A percentile compares a stretch with the other conserved stretches of the same genome.
phyloP scores from a whole-genome alignment of 2,888 invertebrate species.

The Seira ritae region DNA sequence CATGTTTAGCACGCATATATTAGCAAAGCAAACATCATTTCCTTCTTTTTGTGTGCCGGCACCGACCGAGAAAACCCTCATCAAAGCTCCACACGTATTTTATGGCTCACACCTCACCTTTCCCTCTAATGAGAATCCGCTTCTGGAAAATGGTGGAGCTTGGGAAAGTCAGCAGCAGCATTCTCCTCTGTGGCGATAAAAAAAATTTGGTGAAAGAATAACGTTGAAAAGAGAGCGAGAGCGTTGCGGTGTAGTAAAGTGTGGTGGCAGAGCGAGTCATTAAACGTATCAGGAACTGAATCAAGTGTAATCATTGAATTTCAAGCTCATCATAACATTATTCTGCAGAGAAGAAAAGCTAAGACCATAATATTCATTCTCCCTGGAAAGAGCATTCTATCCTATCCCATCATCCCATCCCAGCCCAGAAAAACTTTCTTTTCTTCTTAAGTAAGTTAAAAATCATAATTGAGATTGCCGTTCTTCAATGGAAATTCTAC shows the following conservation, averaged over 20 bases:
- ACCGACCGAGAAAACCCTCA: background rate
- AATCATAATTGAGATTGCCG: conserved; percentile 43
- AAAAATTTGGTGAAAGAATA: conserved; percentile 6
- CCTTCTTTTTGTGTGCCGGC: conserved; percentile 15
- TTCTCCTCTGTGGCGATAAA: background rate
- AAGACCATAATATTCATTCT: background rate
- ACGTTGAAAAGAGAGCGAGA: conserved; percentile 5
- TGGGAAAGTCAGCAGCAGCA: background rate
- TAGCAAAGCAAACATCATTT: conserved; percentile 24
- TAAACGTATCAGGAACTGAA: conserved; percentile 36
- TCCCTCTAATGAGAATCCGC: conserved; percentile 9
- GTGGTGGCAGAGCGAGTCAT: conserved; percentile 16
- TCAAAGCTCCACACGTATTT: conserved; percentile 6
- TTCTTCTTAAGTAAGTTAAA: conserved; percentile 35
- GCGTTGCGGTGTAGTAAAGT: background rate
- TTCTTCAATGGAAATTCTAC: conserved; percentile 25
- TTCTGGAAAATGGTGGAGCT: background rate
- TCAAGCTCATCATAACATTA: conserved; percentile 19
- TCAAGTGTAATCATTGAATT: conserved; percentile 32
- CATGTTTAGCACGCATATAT: conserved; percentile 20
- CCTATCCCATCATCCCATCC: too few relatives aligned
- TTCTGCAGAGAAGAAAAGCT: background rate
- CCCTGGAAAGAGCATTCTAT: conserved; percentile 1
- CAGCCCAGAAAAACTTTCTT: too few relatives aligned
- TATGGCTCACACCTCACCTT: conserved; percentile 8